phyloP scores from a whole-genome alignment of 2,797 vertebrate genomes.

The Decapterus maruadsi region DNA sequence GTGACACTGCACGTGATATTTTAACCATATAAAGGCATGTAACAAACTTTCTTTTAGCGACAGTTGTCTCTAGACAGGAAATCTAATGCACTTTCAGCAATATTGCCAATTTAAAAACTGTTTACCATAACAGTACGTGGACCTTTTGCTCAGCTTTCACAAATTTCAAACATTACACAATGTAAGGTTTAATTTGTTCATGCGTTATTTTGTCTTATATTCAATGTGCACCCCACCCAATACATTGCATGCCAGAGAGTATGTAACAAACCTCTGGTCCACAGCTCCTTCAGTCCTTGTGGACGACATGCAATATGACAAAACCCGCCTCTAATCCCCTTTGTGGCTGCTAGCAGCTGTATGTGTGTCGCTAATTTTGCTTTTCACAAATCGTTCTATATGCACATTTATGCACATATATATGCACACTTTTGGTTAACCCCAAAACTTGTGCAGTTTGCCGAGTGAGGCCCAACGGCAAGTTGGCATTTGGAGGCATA shows the following conservation, averaged over 20 bases:
- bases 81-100: neutral
- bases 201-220: neutral
- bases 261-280: neutral
- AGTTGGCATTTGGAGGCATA: slow-evolving; percentile 19
- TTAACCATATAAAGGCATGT: neutral
- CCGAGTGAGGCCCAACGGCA: slow-evolving; percentile 13
- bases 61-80: neutral
- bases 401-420: slow-evolving; percentile 4
- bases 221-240: neutral
- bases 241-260: too few relatives aligned
- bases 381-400: slow-evolving; percentile 9
- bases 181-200: neutral
- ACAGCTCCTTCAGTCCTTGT: neutral
- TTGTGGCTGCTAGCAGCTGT: neutral
- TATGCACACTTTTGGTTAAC: slow-evolving; percentile 12
- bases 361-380: neutral
- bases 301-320: neutral
- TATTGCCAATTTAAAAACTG: neutral
- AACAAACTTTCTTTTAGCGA: neutral
- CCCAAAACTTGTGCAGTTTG: slow-evolving; percentile 13
- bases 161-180: neutral
- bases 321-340: neutral
- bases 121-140: neutral
- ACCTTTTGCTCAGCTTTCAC: neutral
- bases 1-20: neutral